Evolutionary conservation across 2,888 invertebrate genomes (phyloP).

Genomic region (Eristalis tenax): DNA sequence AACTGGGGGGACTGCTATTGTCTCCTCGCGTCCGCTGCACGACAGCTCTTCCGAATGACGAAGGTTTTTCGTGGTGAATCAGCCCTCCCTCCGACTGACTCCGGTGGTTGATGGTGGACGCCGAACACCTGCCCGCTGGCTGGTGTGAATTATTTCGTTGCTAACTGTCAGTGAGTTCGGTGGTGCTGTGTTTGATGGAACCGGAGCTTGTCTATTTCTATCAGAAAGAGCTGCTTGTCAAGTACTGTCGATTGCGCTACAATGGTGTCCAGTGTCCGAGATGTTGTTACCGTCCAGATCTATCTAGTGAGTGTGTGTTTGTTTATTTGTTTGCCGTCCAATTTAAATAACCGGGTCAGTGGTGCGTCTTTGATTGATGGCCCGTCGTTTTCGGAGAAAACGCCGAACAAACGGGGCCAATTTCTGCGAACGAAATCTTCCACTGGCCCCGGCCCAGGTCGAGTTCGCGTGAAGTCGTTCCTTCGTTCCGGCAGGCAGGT

Average conservation of each 20-base stretch:
- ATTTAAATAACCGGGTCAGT: slow-evolving; percentile 56
- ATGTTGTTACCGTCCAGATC: slow-evolving; percentile 41
- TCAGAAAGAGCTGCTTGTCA: slow-evolving; percentile 5
- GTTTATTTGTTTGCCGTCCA: slow-evolving; percentile 2
- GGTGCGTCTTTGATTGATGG: neutral
- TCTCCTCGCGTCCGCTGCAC: neutral
- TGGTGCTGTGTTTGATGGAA: slow-evolving; percentile 32
- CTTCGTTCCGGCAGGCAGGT: neutral
- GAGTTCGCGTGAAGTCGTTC: slow-evolving; percentile 32
- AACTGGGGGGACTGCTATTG: neutral
- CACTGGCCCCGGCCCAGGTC: slow-evolving; percentile 47
- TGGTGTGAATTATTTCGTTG: slow-evolving; percentile 47
- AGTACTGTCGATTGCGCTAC: slow-evolving; percentile 25
- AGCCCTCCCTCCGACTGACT: slow-evolving; percentile 27
- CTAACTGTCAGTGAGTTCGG: slow-evolving; percentile 34
- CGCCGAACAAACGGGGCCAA: too few species aligned
- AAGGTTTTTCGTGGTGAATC: slow-evolving; percentile 52
- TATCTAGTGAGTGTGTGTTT: slow-evolving; percentile 55
- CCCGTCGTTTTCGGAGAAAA: neutral
- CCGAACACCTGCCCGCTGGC: slow-evolving; percentile 31
- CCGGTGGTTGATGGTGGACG: neutral
- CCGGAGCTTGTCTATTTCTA: neutral
- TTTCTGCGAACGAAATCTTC: neutral
- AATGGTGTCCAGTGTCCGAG: slow-evolving; percentile 61
- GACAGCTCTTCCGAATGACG: neutral